Percentiles rank a stretch among this genome's conserved stretches.
Conservation (phyloP, 2,113 vertebrate genomes). For the Etheostoma spectabile region DNA sequence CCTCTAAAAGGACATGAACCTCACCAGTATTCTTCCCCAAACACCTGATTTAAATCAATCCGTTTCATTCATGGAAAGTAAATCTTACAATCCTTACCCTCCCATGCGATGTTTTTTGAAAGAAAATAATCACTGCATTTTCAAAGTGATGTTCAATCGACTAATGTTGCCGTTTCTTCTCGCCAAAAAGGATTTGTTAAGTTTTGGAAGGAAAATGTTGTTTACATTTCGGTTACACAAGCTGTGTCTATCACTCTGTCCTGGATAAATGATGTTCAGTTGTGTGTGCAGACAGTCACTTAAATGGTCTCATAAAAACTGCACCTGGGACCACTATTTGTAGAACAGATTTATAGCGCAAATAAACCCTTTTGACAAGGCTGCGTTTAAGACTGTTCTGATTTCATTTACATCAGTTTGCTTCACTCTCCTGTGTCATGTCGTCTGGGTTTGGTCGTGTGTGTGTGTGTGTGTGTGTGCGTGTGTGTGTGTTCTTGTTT, state of each 20-base stretch:
- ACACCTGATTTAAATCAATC: neutral
- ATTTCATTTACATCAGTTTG: slow-evolving; percentile 39
- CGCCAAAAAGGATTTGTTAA: neutral
- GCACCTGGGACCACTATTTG: slow-evolving; percentile 40
- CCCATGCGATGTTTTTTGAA: too few species aligned
- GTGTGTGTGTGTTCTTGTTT: slow-evolving; percentile 11
- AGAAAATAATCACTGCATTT: neutral
- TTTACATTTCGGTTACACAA: neutral
- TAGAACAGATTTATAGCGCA: slow-evolving; percentile 42
- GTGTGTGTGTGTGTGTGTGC: slow-evolving; percentile 14
- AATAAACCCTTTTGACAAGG: slow-evolving; percentile 53
- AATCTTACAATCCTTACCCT: too few species aligned
- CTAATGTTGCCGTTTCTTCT: neutral
- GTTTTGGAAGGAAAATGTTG: neutral
- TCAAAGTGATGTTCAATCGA: neutral
- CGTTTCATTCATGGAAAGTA: slow-evolving; percentile 3
- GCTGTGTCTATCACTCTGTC: slow-evolving; percentile 10
- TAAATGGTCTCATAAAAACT: slow-evolving; percentile 35
- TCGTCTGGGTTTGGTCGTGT: slow-evolving; percentile 31
- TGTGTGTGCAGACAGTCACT: slow-evolving; percentile 29
- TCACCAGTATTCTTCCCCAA: neutral
- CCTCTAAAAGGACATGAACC: neutral
- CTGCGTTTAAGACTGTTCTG: slow-evolving; percentile 34
- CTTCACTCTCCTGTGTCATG: slow-evolving; percentile 5
- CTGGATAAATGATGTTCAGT: slow-evolving; percentile 16